A percentile compares a stretch with the other conserved stretches of the same genome.
phyloP scores from a whole-genome alignment of 2,888 invertebrate species.

The Lasiommata megera region DNA sequence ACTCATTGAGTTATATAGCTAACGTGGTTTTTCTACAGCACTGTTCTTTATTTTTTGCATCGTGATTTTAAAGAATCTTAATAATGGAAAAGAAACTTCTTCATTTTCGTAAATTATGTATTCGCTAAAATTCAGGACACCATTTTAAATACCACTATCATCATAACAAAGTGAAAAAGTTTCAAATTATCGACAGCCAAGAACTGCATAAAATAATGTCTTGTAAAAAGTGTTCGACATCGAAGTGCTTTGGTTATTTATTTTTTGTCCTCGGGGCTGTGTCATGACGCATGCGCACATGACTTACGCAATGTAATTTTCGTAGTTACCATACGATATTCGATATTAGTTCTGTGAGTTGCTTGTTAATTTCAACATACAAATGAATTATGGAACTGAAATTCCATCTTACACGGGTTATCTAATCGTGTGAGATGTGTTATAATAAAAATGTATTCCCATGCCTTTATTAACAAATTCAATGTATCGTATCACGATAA shows the following conservation, averaged over 20 bases:
- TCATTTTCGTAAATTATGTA: background rate
- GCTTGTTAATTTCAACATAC: too few relatives aligned
- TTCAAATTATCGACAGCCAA: background rate
- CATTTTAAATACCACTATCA: background rate
- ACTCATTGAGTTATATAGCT: too few relatives aligned
- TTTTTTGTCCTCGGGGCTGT: slow-evolving; percentile 15
- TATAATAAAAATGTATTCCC: too few relatives aligned
- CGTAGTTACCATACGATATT: background rate
- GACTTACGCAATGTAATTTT: slow-evolving; percentile 1
- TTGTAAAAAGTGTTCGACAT: slow-evolving; percentile 11
- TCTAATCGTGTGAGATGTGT: background rate
- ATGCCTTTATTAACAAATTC: too few relatives aligned
- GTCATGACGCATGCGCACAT: slow-evolving; percentile 17
- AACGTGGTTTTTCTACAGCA: too few relatives aligned
- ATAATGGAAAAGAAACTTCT: too few relatives aligned
- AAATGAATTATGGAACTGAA: too few relatives aligned
- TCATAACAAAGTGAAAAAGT: background rate
- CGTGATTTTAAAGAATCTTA: too few relatives aligned
- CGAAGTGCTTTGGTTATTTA: slow-evolving; percentile 14
- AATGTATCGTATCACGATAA: too few relatives aligned
- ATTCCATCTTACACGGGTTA: too few relatives aligned
- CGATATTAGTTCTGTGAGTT: background rate
- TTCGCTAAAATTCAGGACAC: background rate
- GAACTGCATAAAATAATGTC: slow-evolving; percentile 2
- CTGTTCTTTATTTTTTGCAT: too few relatives aligned